Conservation (phyloP, 2,113 vertebrate genomes). For the Galeopterus variegatus region DNA sequence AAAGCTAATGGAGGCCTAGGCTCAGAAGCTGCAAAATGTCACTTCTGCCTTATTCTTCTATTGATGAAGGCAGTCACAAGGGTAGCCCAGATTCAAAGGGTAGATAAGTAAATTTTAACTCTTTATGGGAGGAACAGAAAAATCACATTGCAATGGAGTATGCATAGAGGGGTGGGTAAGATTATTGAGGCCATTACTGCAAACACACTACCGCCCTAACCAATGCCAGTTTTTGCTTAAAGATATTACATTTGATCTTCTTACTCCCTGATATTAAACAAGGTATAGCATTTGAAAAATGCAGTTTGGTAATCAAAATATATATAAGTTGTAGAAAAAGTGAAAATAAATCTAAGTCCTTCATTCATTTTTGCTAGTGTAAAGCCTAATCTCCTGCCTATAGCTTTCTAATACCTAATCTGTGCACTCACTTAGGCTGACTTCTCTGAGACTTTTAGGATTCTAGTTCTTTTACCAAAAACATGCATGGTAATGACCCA, state of each 20-base stretch:
- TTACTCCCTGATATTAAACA: conserved; percentile 22
- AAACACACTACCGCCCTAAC: not conserved
- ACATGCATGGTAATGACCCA: not conserved
- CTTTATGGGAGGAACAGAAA: not conserved
- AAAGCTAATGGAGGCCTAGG: not conserved
- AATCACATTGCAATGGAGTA: not conserved
- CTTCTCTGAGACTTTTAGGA: conserved; percentile 31
- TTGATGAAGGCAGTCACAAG: not conserved
- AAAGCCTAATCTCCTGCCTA: not conserved
- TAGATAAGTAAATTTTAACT: not conserved
- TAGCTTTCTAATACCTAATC: not conserved
- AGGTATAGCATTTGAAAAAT: not conserved
- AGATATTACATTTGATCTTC: conserved; percentile 26
- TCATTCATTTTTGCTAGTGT: not conserved
- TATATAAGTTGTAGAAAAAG: not conserved
- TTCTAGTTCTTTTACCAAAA: not conserved
- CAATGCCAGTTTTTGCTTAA: not conserved
- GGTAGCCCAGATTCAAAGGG: not conserved
- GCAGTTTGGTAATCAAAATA: not conserved
- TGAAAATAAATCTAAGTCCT: conserved; percentile 46
- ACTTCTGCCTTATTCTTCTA: not conserved
- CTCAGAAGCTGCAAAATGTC: not conserved
- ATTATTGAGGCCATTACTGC: not conserved
- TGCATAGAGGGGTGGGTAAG: not conserved
- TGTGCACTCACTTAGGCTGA: not conserved